Conservation (phyloP, 1,140 invertebrate genomes). For the Orussus abietinus region DNA sequence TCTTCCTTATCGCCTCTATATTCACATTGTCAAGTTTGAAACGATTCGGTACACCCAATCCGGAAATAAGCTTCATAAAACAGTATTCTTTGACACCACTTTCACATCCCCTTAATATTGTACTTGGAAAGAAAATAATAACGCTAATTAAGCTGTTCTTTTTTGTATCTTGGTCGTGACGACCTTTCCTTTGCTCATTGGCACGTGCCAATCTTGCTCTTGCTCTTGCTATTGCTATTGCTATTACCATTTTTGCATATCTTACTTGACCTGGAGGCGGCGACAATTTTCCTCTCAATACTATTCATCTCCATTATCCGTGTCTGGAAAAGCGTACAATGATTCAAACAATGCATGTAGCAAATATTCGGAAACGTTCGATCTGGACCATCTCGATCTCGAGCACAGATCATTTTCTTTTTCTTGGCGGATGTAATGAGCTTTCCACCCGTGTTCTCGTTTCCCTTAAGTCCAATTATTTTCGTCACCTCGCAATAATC, state of each 20-base stretch:
- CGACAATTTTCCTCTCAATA: conserved; percentile 19
- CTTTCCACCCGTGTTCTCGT: conserved; percentile 19
- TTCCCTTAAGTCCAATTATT: conserved; percentile 27
- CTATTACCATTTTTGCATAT: neutral
- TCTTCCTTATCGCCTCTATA: too few relatives aligned
- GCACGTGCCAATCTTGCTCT: too few relatives aligned
- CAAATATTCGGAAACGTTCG: conserved; percentile 43
- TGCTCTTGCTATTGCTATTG: too few relatives aligned
- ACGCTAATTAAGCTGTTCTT: too few relatives aligned
- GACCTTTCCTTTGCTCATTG: too few relatives aligned
- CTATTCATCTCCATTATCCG: conserved; percentile 20
- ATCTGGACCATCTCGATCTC: conserved; percentile 36
- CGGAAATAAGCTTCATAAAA: too few relatives aligned
- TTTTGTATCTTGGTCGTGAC: too few relatives aligned
- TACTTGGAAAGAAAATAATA: too few relatives aligned
- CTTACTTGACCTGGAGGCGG: conserved; percentile 36
- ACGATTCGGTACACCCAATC: too few relatives aligned
- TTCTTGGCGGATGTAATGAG: neutral
- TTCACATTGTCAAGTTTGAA: too few relatives aligned
- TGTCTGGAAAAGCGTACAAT: conserved; percentile 30
- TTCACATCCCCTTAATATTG: too few relatives aligned
- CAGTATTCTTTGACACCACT: too few relatives aligned
- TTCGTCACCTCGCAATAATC: conserved; percentile 31
- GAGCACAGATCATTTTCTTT: conserved; percentile 37
- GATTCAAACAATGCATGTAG: conserved; percentile 46